phyloP scores from a whole-genome alignment of 2,797 vertebrate species.

The Poeciliopsis gracilis region DNA sequence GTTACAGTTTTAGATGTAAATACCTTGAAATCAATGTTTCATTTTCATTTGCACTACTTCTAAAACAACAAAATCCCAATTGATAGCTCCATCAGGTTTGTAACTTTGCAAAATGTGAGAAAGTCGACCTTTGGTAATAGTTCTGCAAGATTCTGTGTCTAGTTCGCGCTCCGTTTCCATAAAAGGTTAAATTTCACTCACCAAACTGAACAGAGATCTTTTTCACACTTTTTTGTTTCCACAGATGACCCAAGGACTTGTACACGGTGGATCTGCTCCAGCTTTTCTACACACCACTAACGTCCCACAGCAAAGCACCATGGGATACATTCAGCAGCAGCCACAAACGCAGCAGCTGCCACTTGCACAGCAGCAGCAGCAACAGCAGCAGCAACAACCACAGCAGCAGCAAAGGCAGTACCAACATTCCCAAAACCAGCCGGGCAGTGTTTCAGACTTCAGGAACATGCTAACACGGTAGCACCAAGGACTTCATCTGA shows the following conservation, averaged over 20 bases:
- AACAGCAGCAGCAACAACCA: conserved; percentile 61
- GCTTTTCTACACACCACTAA: conserved; percentile 80
- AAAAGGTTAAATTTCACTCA: background rate
- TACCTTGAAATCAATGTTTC: background rate
- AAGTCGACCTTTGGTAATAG: background rate
- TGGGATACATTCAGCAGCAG: conserved; percentile 83
- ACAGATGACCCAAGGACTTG: conserved; percentile 83
- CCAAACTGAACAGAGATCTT: background rate
- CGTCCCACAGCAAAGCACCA: conserved; percentile 75
- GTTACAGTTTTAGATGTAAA: background rate
- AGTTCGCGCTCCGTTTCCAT: background rate
- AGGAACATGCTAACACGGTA: conserved; percentile 86
- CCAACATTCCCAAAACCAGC: conserved; percentile 80
- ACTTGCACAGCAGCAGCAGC: conserved; percentile 80
- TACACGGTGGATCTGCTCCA: conserved; percentile 71
- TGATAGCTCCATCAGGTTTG: background rate
- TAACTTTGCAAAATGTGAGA: background rate
- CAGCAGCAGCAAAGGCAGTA: conserved; percentile 82
- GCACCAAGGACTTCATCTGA: conserved; percentile 23
- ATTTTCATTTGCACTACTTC: background rate
- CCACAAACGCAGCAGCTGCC: conserved; percentile 75
- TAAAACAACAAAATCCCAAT: background rate
- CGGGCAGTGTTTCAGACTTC: conserved; percentile 83
- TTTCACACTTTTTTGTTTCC: conserved; percentile 19
- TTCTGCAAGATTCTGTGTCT: background rate